Conservation (phyloP, 92 coral and sea anemone species). For the Pocillopora grandis region DNA sequence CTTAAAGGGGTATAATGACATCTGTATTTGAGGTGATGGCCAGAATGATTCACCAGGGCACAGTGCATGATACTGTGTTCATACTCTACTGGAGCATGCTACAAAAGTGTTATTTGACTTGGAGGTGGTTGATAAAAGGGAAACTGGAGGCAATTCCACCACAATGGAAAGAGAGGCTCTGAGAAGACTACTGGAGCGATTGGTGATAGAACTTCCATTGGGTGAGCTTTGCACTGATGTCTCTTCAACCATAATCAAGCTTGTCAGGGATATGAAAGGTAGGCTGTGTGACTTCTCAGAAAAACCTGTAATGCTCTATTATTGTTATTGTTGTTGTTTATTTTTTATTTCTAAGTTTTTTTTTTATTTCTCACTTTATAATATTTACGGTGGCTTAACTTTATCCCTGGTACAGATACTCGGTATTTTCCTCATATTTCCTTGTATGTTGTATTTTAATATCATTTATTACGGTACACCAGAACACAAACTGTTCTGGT, state of each 20-base stretch:
- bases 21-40: constrained; percentile 26
- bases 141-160: constrained; percentile 45
- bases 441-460: too few species aligned
- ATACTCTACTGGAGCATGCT: constrained; percentile 37
- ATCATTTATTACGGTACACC: too few species aligned
- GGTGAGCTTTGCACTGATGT: constrained; percentile 44
- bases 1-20: neutral
- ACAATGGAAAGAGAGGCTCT: constrained; percentile 42
- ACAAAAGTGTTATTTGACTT: constrained; percentile 37
- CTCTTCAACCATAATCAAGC: constrained; percentile 43
- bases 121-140: constrained; percentile 37
- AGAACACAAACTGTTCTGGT: too few species aligned
- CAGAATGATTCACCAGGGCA: constrained; percentile 27
- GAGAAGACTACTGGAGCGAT: constrained; percentile 26
- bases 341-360: too few species aligned
- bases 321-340: too few species aligned
- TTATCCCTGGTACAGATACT: too few species aligned
- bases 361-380: too few species aligned
- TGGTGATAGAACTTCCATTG: constrained; percentile 17
- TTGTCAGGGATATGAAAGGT: constrained; percentile 46
- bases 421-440: too few species aligned
- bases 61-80: constrained; percentile 32
- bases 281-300: neutral
- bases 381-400: too few species aligned
- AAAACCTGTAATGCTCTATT: too few species aligned